Evolutionary conservation across 2,888 invertebrate genomes (phyloP).

Genomic region (Strigamia transsilvanica): DNA sequence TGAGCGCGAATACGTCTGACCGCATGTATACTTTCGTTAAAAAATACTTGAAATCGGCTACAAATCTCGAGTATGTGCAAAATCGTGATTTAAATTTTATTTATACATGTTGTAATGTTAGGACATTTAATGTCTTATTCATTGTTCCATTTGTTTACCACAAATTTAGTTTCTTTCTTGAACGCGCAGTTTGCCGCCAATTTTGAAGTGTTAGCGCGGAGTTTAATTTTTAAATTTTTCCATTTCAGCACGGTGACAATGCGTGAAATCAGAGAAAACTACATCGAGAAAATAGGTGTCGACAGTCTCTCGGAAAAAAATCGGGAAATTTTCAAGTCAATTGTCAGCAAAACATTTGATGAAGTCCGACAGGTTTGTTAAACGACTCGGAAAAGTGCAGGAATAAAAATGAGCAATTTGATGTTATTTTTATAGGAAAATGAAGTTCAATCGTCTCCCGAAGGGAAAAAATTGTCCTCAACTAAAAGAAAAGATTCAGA

Average conservation of each 20-base stretch:
- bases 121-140: not conserved
- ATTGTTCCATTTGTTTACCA: not conserved
- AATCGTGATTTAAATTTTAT: not conserved
- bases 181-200: conserved; percentile 22
- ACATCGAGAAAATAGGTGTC: not conserved
- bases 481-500: too few species aligned
- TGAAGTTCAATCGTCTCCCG: too few species aligned
- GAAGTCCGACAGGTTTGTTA: conserved; percentile 11
- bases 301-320: not conserved
- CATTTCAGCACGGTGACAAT: not conserved
- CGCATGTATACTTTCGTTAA: conserved; percentile 16
- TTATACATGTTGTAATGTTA: not conserved
- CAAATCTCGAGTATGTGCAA: conserved; percentile 11
- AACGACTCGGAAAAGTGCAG: not conserved
- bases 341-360: not conserved
- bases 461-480: too few species aligned
- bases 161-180: not conserved
- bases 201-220: not conserved
- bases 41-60: not conserved
- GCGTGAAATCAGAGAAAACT: not conserved
- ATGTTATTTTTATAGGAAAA: too few species aligned
- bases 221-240: not conserved
- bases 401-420: too few species aligned
- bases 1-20: conserved; percentile 9
- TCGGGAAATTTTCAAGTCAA: not conserved